Base-by-base conservation (phyloP, 2,888 invertebrate genomes). In the Hypsopygia costalis region DNA sequence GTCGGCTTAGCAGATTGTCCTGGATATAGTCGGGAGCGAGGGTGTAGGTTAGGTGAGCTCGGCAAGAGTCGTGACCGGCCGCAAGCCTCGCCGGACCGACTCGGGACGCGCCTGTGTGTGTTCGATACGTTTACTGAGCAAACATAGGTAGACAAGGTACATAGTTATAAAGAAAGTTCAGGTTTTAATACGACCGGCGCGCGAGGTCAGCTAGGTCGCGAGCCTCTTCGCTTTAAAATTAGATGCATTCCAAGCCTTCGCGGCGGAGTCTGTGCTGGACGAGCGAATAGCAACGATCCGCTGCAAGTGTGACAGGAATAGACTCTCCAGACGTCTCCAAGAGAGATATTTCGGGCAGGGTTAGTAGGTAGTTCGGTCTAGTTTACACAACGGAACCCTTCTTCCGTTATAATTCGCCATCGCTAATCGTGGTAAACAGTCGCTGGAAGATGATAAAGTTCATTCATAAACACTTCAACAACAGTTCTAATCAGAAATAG, bases 91-190 rank as follows among this genome's bases (percentile, higher is more conserved):
- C 62, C 69, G 62, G 66, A 51, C 56, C 63, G 62, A 55, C 58
- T 60, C 62, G 56, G 60, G 64, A 52, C 68, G 71, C 75, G 78
- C 65, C 66, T 78, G 81, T 81, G 82, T 77, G 81, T 79, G 82
- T 78, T 71, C 74, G 64, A 75, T 80, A 75, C 80, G 76, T 82
- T 81, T 80, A 69, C 81, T 79, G 67, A 80, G 79, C 82, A 79
- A 85, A 83, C 85, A 81, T 79, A 81, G 75, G 60, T 68, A 63
- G 53, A 52, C 49, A 46, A 44, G 41, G 75, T 78, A 76, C 81
- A 77, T 83, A 82, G 81, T 82, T 85, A 80, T 83, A 82, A 85
- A 86, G 87, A 87, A 86, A 87, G 86, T 87, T 82, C 87, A 87
- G 83, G 87, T 87, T 87, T 85, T 85, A 86, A 81, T 78, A 77